Conservation (phyloP, 2,113 vertebrate genomes). For the Rattus norvegicus region DNA sequence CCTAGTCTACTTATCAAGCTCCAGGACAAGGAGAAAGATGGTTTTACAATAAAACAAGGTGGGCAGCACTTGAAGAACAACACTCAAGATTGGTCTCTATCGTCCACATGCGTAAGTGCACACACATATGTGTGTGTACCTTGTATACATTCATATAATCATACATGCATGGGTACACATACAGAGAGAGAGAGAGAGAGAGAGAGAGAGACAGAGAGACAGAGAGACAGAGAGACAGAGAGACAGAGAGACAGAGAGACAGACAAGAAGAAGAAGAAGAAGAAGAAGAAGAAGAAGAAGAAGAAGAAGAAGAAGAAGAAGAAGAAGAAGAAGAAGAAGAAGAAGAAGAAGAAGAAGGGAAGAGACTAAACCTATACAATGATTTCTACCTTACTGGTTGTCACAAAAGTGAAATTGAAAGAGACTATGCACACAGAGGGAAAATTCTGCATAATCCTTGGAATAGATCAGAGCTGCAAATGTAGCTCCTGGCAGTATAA, state of each 20-base stretch:
- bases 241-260: too few relatives aligned
- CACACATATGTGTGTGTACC: neutral
- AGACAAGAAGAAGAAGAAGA: neutral
- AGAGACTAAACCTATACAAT: neutral
- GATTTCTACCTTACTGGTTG: neutral
- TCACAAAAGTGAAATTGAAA: slow-evolving; percentile 25
- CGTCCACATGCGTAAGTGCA: neutral
- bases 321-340: neutral
- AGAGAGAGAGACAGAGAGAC: too few relatives aligned
- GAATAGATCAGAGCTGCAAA: slow-evolving; percentile 9
- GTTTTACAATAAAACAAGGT: neutral
- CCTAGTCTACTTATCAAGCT: neutral
- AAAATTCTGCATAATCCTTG: slow-evolving; percentile 1
- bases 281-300: neutral
- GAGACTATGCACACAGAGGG: neutral
- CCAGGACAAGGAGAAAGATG: neutral
- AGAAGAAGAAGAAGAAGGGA: too few relatives aligned
- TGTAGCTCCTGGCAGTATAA: slow-evolving; percentile 11
- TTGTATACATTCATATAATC: neutral
- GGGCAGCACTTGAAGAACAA: neutral
- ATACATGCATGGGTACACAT: too few relatives aligned
- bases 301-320: too few relatives aligned
- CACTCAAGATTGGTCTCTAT: neutral
- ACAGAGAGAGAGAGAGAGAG: too few relatives aligned
- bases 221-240: too few relatives aligned